Evolutionary conservation across 2,888 invertebrate genomes (phyloP).

Genomic region (Lobophora halterata): DNA sequence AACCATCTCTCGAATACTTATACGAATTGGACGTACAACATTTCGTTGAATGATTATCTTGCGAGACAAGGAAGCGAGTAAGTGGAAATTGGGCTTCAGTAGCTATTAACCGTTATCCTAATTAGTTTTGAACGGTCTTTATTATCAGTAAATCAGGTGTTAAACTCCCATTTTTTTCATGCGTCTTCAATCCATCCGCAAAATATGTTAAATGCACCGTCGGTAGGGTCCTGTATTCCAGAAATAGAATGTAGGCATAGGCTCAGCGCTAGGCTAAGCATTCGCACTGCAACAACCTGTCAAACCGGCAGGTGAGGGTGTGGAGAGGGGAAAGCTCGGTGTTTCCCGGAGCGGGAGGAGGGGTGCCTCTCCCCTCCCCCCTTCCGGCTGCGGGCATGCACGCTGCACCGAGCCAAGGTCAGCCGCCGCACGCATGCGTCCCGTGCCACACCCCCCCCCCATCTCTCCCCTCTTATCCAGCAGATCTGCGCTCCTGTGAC

Average conservation of each 20-base stretch:
- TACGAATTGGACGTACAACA: too few relatives aligned
- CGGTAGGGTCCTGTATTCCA: slow-evolving; percentile 39
- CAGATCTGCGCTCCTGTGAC: slow-evolving; percentile 54
- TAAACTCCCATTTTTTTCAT: slow-evolving; percentile 5
- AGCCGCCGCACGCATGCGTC: slow-evolving; percentile 75
- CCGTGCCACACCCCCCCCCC: slow-evolving; percentile 34
- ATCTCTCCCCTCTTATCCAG: slow-evolving; percentile 25
- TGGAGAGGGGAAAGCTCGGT: slow-evolving; percentile 59
- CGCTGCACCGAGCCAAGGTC: slow-evolving; percentile 78
- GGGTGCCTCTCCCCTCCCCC: slow-evolving; percentile 29
- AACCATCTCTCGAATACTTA: too few relatives aligned
- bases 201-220: slow-evolving; percentile 12
- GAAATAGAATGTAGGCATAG: slow-evolving; percentile 71
- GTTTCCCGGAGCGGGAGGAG: slow-evolving; percentile 43
- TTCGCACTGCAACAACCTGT: slow-evolving; percentile 68
- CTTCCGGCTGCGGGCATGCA: slow-evolving; percentile 51
- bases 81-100: too few relatives aligned
- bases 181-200: slow-evolving; percentile 3
- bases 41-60: too few relatives aligned
- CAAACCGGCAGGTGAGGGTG: slow-evolving; percentile 70
- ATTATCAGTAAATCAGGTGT: too few relatives aligned
- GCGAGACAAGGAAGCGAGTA: too few relatives aligned
- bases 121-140: too few relatives aligned
- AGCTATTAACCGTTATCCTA: too few relatives aligned
- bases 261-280: too few relatives aligned